Base-by-base conservation (phyloP, 2,888 invertebrate genomes). In the Tetragnatha montana region DNA sequence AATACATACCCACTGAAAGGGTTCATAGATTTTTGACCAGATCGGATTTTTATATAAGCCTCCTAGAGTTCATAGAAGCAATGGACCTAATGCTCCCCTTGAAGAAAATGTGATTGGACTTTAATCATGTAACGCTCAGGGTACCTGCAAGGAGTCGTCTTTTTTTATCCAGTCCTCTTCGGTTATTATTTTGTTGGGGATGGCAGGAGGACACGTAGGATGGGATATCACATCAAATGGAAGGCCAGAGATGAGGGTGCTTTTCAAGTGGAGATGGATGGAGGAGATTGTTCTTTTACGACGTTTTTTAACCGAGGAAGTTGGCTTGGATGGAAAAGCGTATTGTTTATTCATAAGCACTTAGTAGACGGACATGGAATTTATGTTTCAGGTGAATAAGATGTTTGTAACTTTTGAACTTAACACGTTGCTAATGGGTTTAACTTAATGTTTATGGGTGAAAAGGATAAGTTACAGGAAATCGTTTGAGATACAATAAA, bases 101-200 rank as follows among this genome's bases (percentile, higher is more conserved):
- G 86, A 86, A 86, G 86, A 80, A 86, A 80, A 86, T 86, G 86
- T 86, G 86, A 86, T 86, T 86, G 79, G 80, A 86, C 86, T 80
- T 80, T 86, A 86, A 86, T 86, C 86, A 86, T 79, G 76, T 84
- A 84, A 21, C 84, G 50, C 76, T 68, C 60, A 35, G 75, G 14
- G 19, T 12, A 68, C 69, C 19, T 50, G 35, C 50, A n/a, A n/a
- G 8, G 86, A 79, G 73, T 80, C 70, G 49, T 80, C 68, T 73
- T 78, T 19, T 73, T 22, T n/a, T 19, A 75, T 22, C 47, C 76
- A 22, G 21, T n/a, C 51, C 47, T 60, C 60, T 80, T 79, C 70
- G 50, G 73, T 86, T 78, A 49, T 86, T 78, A 49, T 86, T 79
- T 71, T 86, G 80, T 79, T 78, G 50, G n/a, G 50, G 73, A 51